Evolutionary conservation across 2,113 vertebrate species (phyloP).

Genomic region (Gobius niger): DNA sequence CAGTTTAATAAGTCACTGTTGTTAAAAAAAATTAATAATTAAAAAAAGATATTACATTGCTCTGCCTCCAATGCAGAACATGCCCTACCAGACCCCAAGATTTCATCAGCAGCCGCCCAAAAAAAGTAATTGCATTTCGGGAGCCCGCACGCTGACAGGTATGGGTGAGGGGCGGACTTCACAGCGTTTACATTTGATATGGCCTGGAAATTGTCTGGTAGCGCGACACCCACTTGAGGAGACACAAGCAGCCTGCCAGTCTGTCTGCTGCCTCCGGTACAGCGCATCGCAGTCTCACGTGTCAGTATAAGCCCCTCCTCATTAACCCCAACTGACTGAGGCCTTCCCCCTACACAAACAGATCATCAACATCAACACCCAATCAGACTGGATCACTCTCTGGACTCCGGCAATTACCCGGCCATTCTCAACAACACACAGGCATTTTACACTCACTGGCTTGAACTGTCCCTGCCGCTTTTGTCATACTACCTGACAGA

Average conservation of each 20-base stretch:
- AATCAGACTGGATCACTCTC: slow-evolving; percentile 24
- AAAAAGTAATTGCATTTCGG: neutral
- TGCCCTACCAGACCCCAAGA: neutral
- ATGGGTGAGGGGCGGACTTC: slow-evolving; percentile 46
- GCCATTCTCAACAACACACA: neutral
- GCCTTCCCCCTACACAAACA: slow-evolving; percentile 17
- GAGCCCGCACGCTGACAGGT: neutral
- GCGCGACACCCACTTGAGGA: slow-evolving; percentile 37
- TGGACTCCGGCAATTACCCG: slow-evolving; percentile 16
- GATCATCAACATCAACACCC: slow-evolving; percentile 28
- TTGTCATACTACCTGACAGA: slow-evolving; percentile 66
- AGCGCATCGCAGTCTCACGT: slow-evolving; percentile 13
- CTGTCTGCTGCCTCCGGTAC: slow-evolving; percentile 35
- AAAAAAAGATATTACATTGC: neutral
- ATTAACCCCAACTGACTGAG: slow-evolving; percentile 47
- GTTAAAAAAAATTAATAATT: neutral
- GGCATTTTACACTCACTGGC: slow-evolving; percentile 19
- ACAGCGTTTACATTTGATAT: slow-evolving; percentile 60
- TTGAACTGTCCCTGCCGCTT: slow-evolving; percentile 46
- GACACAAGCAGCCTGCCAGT: slow-evolving; percentile 40
- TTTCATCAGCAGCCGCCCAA: neutral
- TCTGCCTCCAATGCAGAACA: neutral
- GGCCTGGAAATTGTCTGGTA: slow-evolving; percentile 57
- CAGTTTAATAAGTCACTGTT: neutral
- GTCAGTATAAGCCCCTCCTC: slow-evolving; percentile 27